phyloP scores from a whole-genome alignment of 2,113 vertebrate species.

The Oncorhynchus masou region DNA sequence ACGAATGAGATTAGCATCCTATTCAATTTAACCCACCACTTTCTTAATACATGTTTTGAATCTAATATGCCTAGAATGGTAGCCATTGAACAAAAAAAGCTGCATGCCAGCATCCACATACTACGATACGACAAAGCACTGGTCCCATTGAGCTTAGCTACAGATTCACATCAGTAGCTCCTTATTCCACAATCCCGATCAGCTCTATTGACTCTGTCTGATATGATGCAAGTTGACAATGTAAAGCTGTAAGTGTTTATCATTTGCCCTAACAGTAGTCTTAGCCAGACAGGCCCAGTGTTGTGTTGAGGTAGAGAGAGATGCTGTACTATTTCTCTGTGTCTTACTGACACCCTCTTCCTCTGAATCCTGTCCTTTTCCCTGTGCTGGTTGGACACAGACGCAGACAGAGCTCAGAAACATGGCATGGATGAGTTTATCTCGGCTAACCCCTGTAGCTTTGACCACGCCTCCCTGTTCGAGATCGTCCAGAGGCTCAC shows the following conservation, averaged over 20 bases:
- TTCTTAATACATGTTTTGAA: slow-evolving; percentile 33
- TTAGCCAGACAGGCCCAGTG: slow-evolving; percentile 47
- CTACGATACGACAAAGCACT: slow-evolving; percentile 24
- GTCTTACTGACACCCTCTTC: slow-evolving; percentile 64
- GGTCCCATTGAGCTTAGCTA: slow-evolving; percentile 44
- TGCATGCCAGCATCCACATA: slow-evolving; percentile 67
- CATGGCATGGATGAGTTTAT: slow-evolving; percentile 99
- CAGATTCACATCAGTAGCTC: slow-evolving; percentile 41
- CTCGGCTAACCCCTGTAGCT: slow-evolving; percentile 99
- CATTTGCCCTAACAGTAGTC: slow-evolving; percentile 74
- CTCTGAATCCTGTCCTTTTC: slow-evolving; percentile 82
- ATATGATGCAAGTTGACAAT: slow-evolving; percentile 99
- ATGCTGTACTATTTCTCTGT: slow-evolving; percentile 31
- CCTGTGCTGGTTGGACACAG: slow-evolving; percentile 92
- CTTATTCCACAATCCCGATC: slow-evolving; percentile 37
- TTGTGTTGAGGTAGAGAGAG: slow-evolving; percentile 44
- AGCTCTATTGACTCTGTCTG: slow-evolving; percentile 70
- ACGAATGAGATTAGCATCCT: slow-evolving; percentile 47
- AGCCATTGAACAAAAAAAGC: slow-evolving; percentile 41
- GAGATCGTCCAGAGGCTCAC: slow-evolving; percentile 99
- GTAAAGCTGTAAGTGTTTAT: slow-evolving; percentile 78
- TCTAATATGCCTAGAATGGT: slow-evolving; percentile 19
- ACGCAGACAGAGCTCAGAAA: slow-evolving; percentile 99
- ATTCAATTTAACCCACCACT: slow-evolving; percentile 31
- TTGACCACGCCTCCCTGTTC: slow-evolving; percentile 99